Conservation (phyloP, 2,797 vertebrate genomes). For the Rallus crepitans region DNA sequence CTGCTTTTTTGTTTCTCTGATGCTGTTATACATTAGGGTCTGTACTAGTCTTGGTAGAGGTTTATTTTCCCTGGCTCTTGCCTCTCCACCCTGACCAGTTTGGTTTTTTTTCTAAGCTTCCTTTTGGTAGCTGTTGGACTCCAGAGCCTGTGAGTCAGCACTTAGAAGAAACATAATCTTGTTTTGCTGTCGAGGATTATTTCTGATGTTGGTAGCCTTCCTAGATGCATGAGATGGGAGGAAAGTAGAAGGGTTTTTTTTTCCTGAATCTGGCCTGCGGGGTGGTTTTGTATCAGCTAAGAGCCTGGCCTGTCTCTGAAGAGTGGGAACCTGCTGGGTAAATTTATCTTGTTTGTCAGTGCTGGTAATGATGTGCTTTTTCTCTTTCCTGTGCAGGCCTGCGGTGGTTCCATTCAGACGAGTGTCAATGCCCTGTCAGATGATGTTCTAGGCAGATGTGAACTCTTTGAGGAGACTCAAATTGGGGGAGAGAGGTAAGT, state of each 20-base stretch:
- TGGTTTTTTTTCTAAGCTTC: not conserved
- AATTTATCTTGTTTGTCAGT: not conserved
- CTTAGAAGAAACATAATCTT: not conserved
- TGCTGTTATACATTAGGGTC: accelerated
- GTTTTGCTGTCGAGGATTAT: not conserved
- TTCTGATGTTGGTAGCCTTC: not conserved
- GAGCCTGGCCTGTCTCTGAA: not conserved
- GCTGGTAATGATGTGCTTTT: accelerated
- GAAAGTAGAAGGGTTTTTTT: not conserved
- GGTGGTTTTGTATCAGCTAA: not conserved
- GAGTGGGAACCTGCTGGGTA: not conserved
- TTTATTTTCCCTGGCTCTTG: not conserved
- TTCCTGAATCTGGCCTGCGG: not conserved
- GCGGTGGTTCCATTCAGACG: slow-evolving; percentile 97
- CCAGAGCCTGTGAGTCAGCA: not conserved
- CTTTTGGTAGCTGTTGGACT: not conserved
- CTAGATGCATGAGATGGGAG: not conserved
- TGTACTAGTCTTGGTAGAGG: too few relatives aligned
- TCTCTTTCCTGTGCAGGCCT: slow-evolving; percentile 82
- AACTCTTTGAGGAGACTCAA: slow-evolving; percentile 95
- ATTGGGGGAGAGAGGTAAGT: slow-evolving; percentile 94
- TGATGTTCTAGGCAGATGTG: slow-evolving; percentile 91
- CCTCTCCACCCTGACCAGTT: accelerated
- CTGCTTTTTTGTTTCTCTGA: not conserved
- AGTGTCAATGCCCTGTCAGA: slow-evolving; percentile 86